Percentiles rank a stretch among this genome's conserved stretches.
Conservation (phyloP, 2,888 invertebrate genomes). For the Nemotelus nigrinus region DNA sequence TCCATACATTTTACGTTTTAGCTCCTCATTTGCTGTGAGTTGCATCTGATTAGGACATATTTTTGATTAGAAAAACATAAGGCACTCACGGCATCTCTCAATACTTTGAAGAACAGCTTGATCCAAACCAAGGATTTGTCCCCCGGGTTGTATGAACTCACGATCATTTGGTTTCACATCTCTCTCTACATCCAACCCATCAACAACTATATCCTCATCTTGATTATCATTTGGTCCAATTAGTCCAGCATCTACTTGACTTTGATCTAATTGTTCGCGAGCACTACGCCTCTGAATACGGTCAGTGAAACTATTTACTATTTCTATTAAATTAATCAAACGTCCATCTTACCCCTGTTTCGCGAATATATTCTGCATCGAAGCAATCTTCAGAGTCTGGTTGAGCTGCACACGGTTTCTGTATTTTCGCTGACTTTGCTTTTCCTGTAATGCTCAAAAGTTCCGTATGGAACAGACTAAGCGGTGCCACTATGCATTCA, state of each 20-base stretch:
- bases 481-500: constrained; percentile 90
- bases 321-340: constrained; percentile 26
- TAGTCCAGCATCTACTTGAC: constrained; percentile 64
- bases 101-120: constrained; percentile 92
- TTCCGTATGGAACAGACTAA: constrained; percentile 89
- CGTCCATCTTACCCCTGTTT: constrained; percentile 74
- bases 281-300: constrained; percentile 67
- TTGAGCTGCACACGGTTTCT: constrained; percentile 73
- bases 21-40: constrained; percentile 77
- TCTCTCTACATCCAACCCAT: constrained; percentile 68
- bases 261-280: constrained; percentile 65
- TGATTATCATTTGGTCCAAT: constrained; percentile 66
- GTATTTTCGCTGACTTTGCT: constrained; percentile 76
- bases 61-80: constrained; percentile 13
- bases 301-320: not conserved
- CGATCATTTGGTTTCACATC: constrained; percentile 67
- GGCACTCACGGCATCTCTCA: constrained; percentile 79
- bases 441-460: constrained; percentile 83
- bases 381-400: constrained; percentile 92
- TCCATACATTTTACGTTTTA: constrained; percentile 93
- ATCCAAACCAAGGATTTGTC: constrained; percentile 87
- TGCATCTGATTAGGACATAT: not conserved
- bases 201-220: constrained; percentile 81
- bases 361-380: constrained; percentile 90
- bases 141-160: constrained; percentile 77